Base-by-base conservation (phyloP, 2,888 invertebrate genomes). In the Acleris cristana region DNA sequence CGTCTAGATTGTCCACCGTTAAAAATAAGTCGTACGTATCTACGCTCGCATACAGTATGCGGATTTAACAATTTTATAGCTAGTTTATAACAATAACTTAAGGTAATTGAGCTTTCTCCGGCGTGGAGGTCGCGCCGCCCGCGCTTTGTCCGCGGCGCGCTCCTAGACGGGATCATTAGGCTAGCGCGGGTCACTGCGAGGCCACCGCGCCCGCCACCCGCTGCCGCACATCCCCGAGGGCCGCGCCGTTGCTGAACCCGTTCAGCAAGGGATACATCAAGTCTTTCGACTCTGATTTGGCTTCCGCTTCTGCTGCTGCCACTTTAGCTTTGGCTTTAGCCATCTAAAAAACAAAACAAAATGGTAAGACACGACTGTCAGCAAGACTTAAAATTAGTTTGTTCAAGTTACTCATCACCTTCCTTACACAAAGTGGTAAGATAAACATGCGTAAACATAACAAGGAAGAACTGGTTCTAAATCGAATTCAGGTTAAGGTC, bases 141-240 rank as follows among this genome's bases (percentile, higher is more conserved):
- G 40, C 60, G 52, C 54, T n/a, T 16, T 26, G 62, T 56, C 18
- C 21, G 14, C 23, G 26, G 54, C 18, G 3, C 19, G 40, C 40
- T 40, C 40, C 40, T 40, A 14, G 10, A 4, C 40, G 40, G 40
- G 12, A 14, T 56, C 56, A 18, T 48, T 2, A 18, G 48, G 16
- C 48, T 48, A 40, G 44, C 16, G 40, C 30, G 58, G 64, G 59
- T 88, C 86, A 92, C 83, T 92, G 92, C 61, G 92, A 86, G 56
- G 92, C 92, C 56, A 92, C 91, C 0, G 92, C 92, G 3, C 91
- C 91, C 1, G 92, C 92, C 76, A 92, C 85, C 72, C 92, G 78
- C 70, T 92, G 92, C 74, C 92, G 85, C 2, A 92, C 91, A 72
- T 89, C 92, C 19, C 82, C 80, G 6, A 92, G 80, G 16, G 86